These are phyloP conservation scores for Habropoda laboriosa DNA, from an alignment of 1,140 invertebrate genomes.

Conservation along the genomic window DNA sequence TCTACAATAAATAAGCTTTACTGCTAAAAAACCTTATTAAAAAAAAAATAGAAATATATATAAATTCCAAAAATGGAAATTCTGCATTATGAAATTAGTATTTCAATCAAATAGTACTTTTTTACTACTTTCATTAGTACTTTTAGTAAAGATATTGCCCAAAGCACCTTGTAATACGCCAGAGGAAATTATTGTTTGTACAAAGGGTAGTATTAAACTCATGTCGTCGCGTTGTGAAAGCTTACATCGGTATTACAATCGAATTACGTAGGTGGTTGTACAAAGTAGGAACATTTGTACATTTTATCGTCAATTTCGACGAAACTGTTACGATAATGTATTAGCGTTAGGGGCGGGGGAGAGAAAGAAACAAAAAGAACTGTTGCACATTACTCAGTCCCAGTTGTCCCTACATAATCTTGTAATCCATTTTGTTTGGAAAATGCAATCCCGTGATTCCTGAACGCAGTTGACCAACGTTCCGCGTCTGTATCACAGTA, in stretches of 20 bases:
- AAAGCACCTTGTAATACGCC: no score
- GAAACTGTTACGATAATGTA: background rate
- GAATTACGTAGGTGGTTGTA: background rate
- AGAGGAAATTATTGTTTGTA: background rate
- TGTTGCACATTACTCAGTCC: conserved; percentile 16
- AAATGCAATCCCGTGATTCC: conserved; percentile 3
- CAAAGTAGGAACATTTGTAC: background rate
- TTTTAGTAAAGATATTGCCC: no score
- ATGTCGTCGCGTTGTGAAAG: background rate
- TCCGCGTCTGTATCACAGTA: background rate
- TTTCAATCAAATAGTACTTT: no score
- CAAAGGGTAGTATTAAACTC: background rate
- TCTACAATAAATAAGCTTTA: background rate
- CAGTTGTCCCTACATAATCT: background rate
- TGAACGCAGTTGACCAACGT: background rate
- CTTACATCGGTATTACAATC: background rate
- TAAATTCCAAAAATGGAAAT: no score
- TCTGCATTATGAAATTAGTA: no score
- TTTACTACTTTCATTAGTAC: no score
- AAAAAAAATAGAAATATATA: no score
- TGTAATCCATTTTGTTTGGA: conserved; percentile 21
- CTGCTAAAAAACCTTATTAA: background rate
- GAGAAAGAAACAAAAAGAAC: no score
- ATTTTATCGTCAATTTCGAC: background rate
- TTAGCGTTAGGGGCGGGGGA: background rate